Evolutionary conservation across 2,797 vertebrate genomes (phyloP).

Genomic region (Austrolebias charrua): DNA sequence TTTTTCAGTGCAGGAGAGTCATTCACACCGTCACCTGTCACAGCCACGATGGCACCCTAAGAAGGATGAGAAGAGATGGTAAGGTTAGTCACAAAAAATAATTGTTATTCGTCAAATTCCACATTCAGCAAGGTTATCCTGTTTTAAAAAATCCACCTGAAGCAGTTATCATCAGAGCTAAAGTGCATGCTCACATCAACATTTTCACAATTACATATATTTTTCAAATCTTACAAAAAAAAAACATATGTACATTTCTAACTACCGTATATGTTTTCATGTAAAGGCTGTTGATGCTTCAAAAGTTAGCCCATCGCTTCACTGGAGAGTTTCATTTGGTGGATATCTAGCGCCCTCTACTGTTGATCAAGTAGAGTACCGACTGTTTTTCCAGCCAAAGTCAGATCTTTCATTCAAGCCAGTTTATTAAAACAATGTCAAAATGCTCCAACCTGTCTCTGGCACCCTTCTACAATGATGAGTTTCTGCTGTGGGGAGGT

Average conservation of each 20-base stretch:
- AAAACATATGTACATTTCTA: background rate
- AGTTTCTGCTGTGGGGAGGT: conserved; percentile 93
- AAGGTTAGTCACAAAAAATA: background rate
- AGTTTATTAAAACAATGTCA: background rate
- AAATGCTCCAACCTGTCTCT: conserved; percentile 82
- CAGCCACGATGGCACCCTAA: conserved; percentile 92
- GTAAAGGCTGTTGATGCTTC: background rate
- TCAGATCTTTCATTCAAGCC: background rate
- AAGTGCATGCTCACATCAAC: no score
- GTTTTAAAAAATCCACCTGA: background rate
- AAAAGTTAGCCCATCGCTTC: background rate
- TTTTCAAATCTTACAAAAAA: background rate
- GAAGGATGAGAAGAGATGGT: conserved; percentile 7
- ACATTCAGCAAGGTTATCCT: background rate
- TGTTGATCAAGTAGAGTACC: conserved; percentile 29
- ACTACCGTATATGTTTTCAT: background rate
- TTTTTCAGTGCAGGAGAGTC: conserved; percentile 94
- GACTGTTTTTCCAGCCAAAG: background rate
- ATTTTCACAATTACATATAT: no score
- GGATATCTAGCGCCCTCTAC: conserved; percentile 54
- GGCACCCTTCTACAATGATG: conserved; percentile 93
- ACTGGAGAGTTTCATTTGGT: background rate
- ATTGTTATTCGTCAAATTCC: background rate
- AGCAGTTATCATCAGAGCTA: no score
- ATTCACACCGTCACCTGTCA: conserved; percentile 93